Evolutionary conservation across 2,888 invertebrate genomes (phyloP).

Genomic region (Pecten maximus): DNA sequence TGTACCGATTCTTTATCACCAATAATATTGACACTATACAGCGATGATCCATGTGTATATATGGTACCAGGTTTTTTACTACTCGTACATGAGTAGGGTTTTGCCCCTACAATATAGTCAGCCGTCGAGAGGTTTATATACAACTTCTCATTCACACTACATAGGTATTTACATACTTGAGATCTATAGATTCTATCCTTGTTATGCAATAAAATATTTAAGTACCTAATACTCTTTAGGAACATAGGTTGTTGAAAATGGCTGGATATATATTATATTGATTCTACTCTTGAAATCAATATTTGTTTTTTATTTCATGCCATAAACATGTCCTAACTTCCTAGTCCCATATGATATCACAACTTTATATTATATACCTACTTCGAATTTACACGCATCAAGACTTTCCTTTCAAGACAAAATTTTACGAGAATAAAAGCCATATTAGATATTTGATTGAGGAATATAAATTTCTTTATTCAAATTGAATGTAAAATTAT

Average conservation of each 20-base stretch:
- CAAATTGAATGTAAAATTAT: not conserved
- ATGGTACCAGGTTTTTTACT: not conserved
- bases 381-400: not conserved
- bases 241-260: not conserved
- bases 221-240: not conserved
- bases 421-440: not conserved
- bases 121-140: not conserved
- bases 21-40: not conserved
- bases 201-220: slow-evolving; percentile 4
- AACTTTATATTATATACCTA: not conserved
- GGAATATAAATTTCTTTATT: not conserved
- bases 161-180: not conserved
- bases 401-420: not conserved
- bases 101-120: not conserved
- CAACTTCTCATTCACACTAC: not conserved
- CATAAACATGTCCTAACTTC: not conserved
- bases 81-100: not conserved
- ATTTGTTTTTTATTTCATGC: not conserved
- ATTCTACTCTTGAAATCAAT: not conserved
- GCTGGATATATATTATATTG: not conserved
- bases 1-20: not conserved
- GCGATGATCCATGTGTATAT: not conserved
- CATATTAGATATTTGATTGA: not conserved
- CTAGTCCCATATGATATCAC: too few species aligned
- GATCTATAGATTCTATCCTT: not conserved